phyloP scores from a whole-genome alignment of 1,140 invertebrate genomes.

The Papilio glaucus region DNA sequence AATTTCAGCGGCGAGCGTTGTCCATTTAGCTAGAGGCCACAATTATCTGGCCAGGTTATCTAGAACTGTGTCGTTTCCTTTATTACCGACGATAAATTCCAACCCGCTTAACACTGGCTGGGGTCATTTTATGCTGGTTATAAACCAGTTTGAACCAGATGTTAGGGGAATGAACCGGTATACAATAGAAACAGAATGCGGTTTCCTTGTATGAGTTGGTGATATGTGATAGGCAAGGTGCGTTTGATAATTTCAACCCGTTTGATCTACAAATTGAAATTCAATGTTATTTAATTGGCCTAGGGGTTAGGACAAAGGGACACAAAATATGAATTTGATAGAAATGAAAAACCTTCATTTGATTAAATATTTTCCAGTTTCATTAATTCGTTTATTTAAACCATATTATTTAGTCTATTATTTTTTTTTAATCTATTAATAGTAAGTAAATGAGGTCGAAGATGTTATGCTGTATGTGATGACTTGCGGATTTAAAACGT shows the following conservation, averaged over 20 bases:
- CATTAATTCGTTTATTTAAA: too few species aligned
- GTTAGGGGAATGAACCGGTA: conserved; percentile 74
- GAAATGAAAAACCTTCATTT: neutral
- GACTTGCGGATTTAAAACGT: too few species aligned
- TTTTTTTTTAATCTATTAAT: too few species aligned
- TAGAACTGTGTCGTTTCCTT: conserved; percentile 59
- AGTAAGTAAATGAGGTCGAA: too few species aligned
- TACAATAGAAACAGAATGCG: conserved; percentile 73
- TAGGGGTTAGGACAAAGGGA: neutral
- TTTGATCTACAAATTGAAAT: conserved; percentile 31
- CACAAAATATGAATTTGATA: neutral
- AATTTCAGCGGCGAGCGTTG: conserved; percentile 63
- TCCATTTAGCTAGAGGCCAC: conserved; percentile 68
- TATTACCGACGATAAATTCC: conserved; percentile 51
- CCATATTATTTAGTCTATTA: too few species aligned
- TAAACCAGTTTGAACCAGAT: conserved; percentile 67
- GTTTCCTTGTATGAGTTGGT: conserved; percentile 72
- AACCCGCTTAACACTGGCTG: conserved; percentile 45
- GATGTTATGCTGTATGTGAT: too few species aligned
- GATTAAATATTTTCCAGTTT: neutral
- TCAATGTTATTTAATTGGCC: neutral
- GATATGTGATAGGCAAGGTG: conserved; percentile 64
- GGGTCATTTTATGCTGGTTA: conserved; percentile 63
- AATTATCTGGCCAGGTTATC: conserved; percentile 55
- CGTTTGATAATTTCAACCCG: conserved; percentile 33